These are phyloP conservation scores for Chrysocyon brachyurus DNA, from an alignment of 2,797 vertebrate genomes.

Conservation along the genomic window DNA sequence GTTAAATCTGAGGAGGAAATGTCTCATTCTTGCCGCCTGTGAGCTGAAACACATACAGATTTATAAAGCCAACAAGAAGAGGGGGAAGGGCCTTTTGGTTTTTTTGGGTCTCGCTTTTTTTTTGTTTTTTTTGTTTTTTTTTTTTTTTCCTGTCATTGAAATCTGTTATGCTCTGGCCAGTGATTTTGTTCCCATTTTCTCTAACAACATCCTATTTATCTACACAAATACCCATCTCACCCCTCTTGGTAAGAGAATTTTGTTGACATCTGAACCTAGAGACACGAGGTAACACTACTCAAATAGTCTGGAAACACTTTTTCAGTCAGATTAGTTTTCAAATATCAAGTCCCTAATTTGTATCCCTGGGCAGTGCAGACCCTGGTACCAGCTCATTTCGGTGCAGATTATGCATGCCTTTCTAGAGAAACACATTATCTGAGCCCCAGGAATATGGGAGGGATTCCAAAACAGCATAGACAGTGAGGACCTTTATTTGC, in stretches of 20 bases:
- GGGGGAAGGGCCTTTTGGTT: not conserved
- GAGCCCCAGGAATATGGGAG: constrained; percentile 76
- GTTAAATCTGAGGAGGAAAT: constrained; percentile 35
- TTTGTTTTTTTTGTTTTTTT: no score
- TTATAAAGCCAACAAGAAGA: not conserved
- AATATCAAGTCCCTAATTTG: constrained; percentile 81
- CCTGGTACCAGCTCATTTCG: constrained; percentile 82
- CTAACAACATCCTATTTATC: constrained; percentile 25
- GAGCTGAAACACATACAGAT: constrained; percentile 51
- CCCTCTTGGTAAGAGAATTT: constrained; percentile 37
- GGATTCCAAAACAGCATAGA: constrained; percentile 80
- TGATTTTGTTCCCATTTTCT: constrained; percentile 64
- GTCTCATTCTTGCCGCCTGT: not conserved
- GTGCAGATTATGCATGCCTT: constrained; percentile 82
- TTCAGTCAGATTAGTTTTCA: constrained; percentile 70
- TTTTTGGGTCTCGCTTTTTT: not conserved
- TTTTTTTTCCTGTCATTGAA: not conserved
- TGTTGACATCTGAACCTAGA: constrained; percentile 16
- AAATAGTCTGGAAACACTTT: constrained; percentile 70
- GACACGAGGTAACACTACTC: constrained; percentile 16
- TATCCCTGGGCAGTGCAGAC: constrained; percentile 78
- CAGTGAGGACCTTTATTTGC: constrained; percentile 81
- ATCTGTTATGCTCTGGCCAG: constrained; percentile 51
- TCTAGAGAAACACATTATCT: constrained; percentile 84
- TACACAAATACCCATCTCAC: constrained; percentile 18